Conservation (phyloP, 2,113 vertebrate genomes). For the Sprattus sprattus region DNA sequence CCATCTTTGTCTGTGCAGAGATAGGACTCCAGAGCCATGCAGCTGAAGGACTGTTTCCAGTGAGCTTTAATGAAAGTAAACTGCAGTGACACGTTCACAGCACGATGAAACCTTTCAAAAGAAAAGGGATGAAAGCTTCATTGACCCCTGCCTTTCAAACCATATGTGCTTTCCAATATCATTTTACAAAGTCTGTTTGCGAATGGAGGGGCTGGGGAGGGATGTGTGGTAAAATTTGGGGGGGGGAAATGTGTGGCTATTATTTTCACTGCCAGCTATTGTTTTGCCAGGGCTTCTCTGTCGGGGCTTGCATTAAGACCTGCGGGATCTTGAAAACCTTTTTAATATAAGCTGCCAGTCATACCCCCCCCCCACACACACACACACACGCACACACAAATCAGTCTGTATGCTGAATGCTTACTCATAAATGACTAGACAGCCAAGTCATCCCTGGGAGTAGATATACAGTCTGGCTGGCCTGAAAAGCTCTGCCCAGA, state of each 20-base stretch:
- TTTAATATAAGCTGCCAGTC: conserved; percentile 20
- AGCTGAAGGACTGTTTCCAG: neutral
- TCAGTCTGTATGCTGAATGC: neutral
- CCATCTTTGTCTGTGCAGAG: neutral
- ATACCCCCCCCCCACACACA: neutral
- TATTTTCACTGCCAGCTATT: conserved; percentile 40
- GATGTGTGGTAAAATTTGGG: neutral
- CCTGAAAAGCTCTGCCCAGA: neutral
- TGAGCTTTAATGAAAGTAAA: conserved; percentile 27
- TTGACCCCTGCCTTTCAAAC: conserved; percentile 27
- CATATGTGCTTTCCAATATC: conserved; percentile 16
- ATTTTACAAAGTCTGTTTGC: neutral
- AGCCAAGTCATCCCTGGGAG: neutral
- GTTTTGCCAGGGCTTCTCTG: conserved; percentile 34
- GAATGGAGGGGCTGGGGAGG: neutral
- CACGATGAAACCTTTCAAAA: neutral
- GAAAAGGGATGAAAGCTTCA: conserved; percentile 7
- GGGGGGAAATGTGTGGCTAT: neutral
- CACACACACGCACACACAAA: neutral
- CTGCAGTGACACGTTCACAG: conserved; percentile 9
- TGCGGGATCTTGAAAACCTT: conserved; percentile 42
- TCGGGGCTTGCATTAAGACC: conserved; percentile 6
- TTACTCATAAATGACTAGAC: neutral
- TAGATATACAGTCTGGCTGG: neutral
- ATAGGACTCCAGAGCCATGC: neutral